Evolutionary conservation across 1,140 invertebrate genomes (phyloP).

Genomic region (Drosophila pseudoobscura): DNA sequence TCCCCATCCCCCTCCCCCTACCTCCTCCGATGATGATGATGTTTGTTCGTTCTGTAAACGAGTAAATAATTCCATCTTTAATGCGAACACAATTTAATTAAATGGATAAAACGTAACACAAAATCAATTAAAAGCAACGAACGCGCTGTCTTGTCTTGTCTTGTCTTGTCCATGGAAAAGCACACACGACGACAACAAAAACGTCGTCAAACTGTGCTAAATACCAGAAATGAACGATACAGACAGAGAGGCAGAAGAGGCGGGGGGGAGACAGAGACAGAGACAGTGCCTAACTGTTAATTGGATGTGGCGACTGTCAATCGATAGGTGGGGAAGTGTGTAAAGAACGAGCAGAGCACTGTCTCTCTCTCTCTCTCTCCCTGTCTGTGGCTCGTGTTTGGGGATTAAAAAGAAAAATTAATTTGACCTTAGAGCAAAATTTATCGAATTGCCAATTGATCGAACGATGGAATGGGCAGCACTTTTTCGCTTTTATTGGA

Average conservation of each 20-base stretch:
- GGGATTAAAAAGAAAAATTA: background rate
- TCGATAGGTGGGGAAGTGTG: conserved; percentile 52
- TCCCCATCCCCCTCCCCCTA: too few relatives aligned
- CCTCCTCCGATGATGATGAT: too few relatives aligned
- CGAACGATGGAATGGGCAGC: background rate
- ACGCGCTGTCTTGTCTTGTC: conserved; percentile 6
- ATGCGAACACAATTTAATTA: conserved; percentile 23
- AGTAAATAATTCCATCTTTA: conserved; percentile 31
- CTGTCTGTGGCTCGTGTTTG: conserved; percentile 6
- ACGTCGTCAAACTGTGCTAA: conserved; percentile 50
- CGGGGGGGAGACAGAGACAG: conserved; percentile 9
- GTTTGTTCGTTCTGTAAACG: background rate
- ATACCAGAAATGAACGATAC: conserved; percentile 50
- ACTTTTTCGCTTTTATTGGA: background rate
- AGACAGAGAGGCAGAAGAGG: background rate
- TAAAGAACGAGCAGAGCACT: conserved; percentile 13
- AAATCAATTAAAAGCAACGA: conserved; percentile 46
- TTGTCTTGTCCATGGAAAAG: conserved; percentile 11
- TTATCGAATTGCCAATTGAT: conserved; percentile 34
- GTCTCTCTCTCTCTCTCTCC: background rate
- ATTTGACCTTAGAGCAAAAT: conserved; percentile 33
- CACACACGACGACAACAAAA: conserved; percentile 4
- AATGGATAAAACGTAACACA: conserved; percentile 50
- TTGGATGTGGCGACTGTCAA: conserved; percentile 59
- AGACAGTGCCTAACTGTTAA: conserved; percentile 48